Evolutionary conservation across 2,888 invertebrate genomes (phyloP).

Genomic region (Lumbricus terrestris): DNA sequence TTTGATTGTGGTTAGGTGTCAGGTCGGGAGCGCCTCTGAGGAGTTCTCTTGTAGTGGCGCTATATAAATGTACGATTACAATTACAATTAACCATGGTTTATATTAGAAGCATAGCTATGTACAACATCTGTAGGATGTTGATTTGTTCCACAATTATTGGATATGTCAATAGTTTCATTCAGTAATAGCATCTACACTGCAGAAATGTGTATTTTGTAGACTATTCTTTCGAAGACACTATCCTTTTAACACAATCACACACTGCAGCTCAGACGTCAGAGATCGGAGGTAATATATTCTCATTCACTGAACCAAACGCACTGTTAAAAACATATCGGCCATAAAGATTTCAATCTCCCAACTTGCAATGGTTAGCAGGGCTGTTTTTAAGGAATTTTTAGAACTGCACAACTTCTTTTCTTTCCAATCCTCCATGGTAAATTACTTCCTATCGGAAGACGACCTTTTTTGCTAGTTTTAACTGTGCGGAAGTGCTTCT

Average conservation of each 20-base stretch:
- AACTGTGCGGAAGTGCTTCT: too few species aligned
- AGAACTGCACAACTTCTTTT: too few species aligned
- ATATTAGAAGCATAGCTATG: neutral
- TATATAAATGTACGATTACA: too few species aligned
- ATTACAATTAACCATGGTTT: neutral
- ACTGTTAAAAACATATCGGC: neutral
- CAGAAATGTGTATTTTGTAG: slow-evolving; percentile 44
- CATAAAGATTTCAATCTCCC: neutral
- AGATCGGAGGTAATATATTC: slow-evolving; percentile 73
- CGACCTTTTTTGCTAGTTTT: too few species aligned
- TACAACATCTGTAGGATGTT: neutral
- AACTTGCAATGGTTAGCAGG: neutral
- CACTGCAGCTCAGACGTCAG: slow-evolving; percentile 92
- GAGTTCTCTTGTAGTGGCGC: too few species aligned
- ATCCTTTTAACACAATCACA: slow-evolving; percentile 84
- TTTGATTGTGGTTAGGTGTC: too few species aligned
- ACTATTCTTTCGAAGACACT: slow-evolving; percentile 85
- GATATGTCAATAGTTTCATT: neutral
- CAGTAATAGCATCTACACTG: neutral
- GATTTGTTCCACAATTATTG: neutral
- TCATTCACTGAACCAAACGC: neutral
- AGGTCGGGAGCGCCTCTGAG: too few species aligned
- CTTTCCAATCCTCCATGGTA: too few species aligned
- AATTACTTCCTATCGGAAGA: too few species aligned
- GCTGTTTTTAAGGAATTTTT: too few species aligned